Evolutionary conservation across 2,113 vertebrate species (phyloP).

Genomic region (Ailuropoda melanoleuca): DNA sequence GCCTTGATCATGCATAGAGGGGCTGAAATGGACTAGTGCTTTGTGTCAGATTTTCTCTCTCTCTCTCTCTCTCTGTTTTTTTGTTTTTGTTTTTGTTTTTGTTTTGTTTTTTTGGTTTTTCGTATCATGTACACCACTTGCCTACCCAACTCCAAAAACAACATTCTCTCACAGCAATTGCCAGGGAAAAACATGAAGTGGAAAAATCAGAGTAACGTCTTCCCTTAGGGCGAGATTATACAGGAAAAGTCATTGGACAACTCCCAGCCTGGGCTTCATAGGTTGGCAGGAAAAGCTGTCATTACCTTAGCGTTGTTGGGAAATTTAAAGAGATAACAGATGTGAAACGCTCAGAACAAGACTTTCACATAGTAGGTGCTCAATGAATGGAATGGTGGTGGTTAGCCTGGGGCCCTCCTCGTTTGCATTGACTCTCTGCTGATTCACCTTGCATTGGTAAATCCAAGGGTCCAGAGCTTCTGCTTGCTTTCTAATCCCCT

Average conservation of each 20-base stretch:
- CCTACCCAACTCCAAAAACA: slow-evolving; percentile 60
- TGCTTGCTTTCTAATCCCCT: not conserved
- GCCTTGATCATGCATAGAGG: not conserved
- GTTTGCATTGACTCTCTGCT: not conserved
- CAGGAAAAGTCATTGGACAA: slow-evolving; percentile 56
- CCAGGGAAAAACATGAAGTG: slow-evolving; percentile 57
- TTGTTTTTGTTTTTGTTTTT: no score
- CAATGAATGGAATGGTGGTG: not conserved
- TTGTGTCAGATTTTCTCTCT: not conserved
- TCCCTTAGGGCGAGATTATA: slow-evolving; percentile 56
- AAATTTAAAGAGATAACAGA: not conserved
- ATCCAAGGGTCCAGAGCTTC: not conserved
- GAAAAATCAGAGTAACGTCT: slow-evolving; percentile 73
- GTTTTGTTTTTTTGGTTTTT: not conserved
- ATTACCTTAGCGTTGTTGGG: not conserved
- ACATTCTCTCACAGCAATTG: slow-evolving; percentile 46
- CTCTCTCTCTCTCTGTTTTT: not conserved
- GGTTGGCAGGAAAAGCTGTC: slow-evolving; percentile 41
- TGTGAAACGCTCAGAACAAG: not conserved
- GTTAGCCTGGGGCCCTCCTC: not conserved
- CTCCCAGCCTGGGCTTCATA: slow-evolving; percentile 38
- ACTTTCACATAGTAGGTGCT: not conserved
- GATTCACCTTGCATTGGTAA: not conserved
- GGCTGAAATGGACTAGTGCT: slow-evolving; percentile 27
- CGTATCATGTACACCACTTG: slow-evolving; percentile 36